Percentiles rank a stretch among this genome's conserved stretches.
These are phyloP conservation scores for Chaenogobius annularis DNA, from an alignment of 2,113 vertebrate species.

Conservation along the genomic window DNA sequence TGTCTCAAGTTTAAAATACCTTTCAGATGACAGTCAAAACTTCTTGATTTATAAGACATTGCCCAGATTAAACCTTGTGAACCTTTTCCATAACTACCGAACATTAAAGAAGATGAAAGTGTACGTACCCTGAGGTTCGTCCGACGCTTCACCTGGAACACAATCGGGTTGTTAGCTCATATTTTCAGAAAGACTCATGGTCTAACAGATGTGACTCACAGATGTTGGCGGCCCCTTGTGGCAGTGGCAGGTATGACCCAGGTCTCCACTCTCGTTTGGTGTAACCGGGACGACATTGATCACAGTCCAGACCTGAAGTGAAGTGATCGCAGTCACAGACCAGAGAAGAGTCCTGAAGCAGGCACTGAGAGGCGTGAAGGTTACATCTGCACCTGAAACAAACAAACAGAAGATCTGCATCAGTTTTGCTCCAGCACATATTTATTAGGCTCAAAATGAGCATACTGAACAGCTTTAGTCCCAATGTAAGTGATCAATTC, in stretches of 20 bases:
- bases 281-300: conserved; percentile 85
- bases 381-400: conserved; percentile 90
- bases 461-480: too few relatives aligned
- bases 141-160: conserved; percentile 56
- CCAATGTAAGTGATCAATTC: too few relatives aligned
- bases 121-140: not conserved
- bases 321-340: conserved; percentile 94
- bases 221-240: conserved; percentile 86
- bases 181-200: not conserved
- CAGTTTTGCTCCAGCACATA: too few relatives aligned
- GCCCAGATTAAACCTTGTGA: too few relatives aligned
- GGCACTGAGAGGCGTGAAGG: conserved; percentile 88
- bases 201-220: conserved; percentile 75
- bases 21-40: too few relatives aligned
- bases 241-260: conserved; percentile 89
- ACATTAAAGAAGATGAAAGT: too few relatives aligned
- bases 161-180: conserved; percentile 1
- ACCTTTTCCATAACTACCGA: too few relatives aligned
- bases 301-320: conserved; percentile 90
- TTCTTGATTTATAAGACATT: too few relatives aligned
- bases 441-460: too few relatives aligned
- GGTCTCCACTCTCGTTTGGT: conserved; percentile 86
- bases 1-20: too few relatives aligned
- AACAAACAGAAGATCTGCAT: not conserved
- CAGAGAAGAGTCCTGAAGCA: conserved; percentile 80